Evolutionary conservation across 2,797 vertebrate species (phyloP).

Genomic region (Clangula hyemalis): DNA sequence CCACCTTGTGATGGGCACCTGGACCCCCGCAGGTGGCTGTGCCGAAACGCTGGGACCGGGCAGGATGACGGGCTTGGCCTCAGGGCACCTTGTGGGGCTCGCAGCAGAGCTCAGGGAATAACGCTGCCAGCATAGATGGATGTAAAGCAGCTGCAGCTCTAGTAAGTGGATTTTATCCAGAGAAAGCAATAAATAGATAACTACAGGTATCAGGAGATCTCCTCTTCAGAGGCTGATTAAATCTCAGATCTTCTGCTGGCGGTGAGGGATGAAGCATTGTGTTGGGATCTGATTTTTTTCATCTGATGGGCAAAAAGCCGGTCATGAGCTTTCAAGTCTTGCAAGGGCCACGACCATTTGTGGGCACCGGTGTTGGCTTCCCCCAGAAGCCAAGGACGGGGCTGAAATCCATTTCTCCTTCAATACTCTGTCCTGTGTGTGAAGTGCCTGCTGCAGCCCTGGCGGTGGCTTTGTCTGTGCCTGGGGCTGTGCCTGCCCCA

Average conservation of each 20-base stretch:
- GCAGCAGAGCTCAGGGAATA: too few relatives aligned
- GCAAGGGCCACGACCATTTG: neutral
- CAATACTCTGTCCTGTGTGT: rapidly evolving
- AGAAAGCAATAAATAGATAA: neutral
- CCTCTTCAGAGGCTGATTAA: neutral
- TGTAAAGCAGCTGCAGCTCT: neutral
- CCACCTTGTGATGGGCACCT: too few relatives aligned
- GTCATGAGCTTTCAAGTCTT: rapidly evolving
- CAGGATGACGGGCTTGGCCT: too few relatives aligned
- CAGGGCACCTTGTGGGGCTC: too few relatives aligned
- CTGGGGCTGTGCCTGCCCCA: neutral
- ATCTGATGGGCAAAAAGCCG: neutral
- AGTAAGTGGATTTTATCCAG: neutral
- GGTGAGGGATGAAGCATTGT: neutral
- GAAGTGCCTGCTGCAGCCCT: too few relatives aligned
- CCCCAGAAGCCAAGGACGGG: neutral
- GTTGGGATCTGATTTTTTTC: neutral
- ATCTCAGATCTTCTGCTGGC: neutral
- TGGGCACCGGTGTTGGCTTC: rapidly evolving
- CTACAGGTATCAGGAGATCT: neutral
- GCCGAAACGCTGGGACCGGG: too few relatives aligned
- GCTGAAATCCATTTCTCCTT: neutral
- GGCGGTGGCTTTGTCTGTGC: too few relatives aligned
- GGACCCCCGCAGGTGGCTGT: too few relatives aligned
- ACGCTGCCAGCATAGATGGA: neutral